These are phyloP conservation scores for Brassicogethes aeneus DNA, from an alignment of 2,888 invertebrate species.

Conservation along the genomic window DNA sequence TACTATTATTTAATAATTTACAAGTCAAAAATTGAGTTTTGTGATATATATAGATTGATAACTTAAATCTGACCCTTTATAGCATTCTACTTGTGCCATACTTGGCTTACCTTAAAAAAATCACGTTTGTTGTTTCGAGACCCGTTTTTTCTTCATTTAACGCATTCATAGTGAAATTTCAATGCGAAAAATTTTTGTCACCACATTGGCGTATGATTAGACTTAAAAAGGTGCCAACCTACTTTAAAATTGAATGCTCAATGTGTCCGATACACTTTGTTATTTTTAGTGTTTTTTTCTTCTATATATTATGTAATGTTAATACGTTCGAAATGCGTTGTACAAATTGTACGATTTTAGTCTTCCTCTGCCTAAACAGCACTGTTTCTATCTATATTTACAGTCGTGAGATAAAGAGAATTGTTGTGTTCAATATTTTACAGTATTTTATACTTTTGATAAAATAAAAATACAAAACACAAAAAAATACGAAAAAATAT, in stretches of 20 bases:
- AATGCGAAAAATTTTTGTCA: not conserved
- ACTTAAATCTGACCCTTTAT: not conserved
- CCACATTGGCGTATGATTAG: not conserved
- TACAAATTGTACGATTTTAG: constrained; percentile 1
- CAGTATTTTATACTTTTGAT: constrained; percentile 43
- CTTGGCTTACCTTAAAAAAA: not conserved
- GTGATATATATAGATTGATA: constrained; percentile 2
- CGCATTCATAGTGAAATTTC: no score
- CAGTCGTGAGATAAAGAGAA: constrained; percentile 39
- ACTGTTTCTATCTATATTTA: constrained; percentile 10
- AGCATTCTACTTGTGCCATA: not conserved
- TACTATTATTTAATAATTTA: not conserved
- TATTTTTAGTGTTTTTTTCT: constrained; percentile 11
- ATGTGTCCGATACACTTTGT: constrained; percentile 14
- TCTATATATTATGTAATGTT: constrained; percentile 5
- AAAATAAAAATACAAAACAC: constrained; percentile 31
- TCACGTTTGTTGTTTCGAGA: no score
- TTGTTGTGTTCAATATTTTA: constrained; percentile 43
- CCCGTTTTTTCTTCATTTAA: no score
- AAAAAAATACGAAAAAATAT: constrained; percentile 29
- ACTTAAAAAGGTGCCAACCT: constrained; percentile 1
- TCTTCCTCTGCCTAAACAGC: constrained; percentile 4
- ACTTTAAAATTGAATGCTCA: constrained; percentile 14
- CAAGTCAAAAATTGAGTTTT: constrained; percentile 1
- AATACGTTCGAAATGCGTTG: not conserved